These are phyloP conservation scores for Electrophaes corylata DNA, from an alignment of 2,888 invertebrate species.

Conservation along the genomic window DNA sequence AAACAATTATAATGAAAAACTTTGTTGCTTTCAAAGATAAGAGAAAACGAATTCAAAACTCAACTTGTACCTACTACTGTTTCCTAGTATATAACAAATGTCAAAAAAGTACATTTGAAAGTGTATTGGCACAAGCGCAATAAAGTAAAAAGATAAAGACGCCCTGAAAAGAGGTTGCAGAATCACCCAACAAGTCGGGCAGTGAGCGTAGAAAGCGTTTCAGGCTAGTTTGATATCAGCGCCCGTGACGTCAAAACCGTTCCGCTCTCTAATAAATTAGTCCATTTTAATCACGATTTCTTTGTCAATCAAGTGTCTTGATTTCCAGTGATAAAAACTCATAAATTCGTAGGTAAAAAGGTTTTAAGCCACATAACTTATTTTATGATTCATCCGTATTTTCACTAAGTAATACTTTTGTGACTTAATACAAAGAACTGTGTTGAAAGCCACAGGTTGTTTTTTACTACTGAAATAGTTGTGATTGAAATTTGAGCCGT, in stretches of 20 bases:
- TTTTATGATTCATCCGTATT: neutral
- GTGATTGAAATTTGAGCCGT: conserved; percentile 66
- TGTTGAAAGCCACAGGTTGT: conserved; percentile 71
- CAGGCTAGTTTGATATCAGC: conserved; percentile 82
- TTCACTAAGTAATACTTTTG: neutral
- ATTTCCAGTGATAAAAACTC: conserved; percentile 6
- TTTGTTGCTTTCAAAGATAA: neutral
- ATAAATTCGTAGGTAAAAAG: neutral
- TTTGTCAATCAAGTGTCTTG: conserved; percentile 9
- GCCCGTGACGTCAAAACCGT: conserved; percentile 75
- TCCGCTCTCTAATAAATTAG: conserved; percentile 53
- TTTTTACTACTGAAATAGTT: conserved; percentile 50
- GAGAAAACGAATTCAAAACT: no score
- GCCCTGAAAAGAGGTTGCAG: conserved; percentile 54
- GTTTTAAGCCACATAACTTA: neutral
- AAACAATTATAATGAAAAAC: no score
- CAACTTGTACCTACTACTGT: no score
- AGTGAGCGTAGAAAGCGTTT: conserved; percentile 79
- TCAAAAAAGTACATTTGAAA: neutral
- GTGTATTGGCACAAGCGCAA: conserved; percentile 3
- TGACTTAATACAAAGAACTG: conserved; percentile 1
- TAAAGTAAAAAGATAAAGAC: conserved; percentile 17
- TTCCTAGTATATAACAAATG: no score
- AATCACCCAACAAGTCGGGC: conserved; percentile 69
- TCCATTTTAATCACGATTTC: conserved; percentile 49